phyloP scores from a whole-genome alignment of 2,888 invertebrate species.

The Caenorhabditis sinica region DNA sequence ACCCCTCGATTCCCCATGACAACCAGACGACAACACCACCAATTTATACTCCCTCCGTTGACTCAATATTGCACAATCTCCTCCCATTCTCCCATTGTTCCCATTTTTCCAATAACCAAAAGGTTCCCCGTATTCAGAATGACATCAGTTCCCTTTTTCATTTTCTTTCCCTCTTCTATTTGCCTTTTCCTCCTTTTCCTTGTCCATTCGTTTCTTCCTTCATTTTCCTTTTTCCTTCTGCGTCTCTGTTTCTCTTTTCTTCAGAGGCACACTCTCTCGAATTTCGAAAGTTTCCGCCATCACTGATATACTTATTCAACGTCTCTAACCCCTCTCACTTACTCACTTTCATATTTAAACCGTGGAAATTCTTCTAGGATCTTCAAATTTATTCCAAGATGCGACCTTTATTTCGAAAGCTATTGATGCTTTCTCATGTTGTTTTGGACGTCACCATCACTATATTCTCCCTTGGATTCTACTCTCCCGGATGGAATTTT shows the following conservation, averaged over 20 bases:
- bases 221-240: conserved; percentile 18
- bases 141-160: conserved; percentile 10
- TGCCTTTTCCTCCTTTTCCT: not conserved
- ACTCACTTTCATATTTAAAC: conserved; percentile 30
- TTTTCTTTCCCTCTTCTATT: not conserved
- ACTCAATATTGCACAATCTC: conserved; percentile 27
- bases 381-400: conserved; percentile 23
- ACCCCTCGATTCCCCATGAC: not conserved
- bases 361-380: conserved; percentile 5
- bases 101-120: not conserved
- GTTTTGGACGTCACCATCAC: conserved; percentile 47
- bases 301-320: conserved; percentile 5
- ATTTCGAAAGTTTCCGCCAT: conserved; percentile 54
- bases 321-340: conserved; percentile 13
- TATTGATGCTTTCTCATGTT: conserved; percentile 27
- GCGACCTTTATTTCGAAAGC: conserved; percentile 23
- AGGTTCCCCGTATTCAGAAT: not conserved
- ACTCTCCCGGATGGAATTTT: conserved; percentile 37
- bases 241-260: conserved; percentile 27
- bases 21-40: not conserved
- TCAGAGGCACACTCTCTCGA: conserved; percentile 3
- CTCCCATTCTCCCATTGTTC: not conserved
- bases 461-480: conserved; percentile 42
- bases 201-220: too few relatives aligned
- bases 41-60: not conserved